These are phyloP conservation scores for Callospermophilus lateralis DNA, from an alignment of 2,113 vertebrate species.

Conservation along the genomic window DNA sequence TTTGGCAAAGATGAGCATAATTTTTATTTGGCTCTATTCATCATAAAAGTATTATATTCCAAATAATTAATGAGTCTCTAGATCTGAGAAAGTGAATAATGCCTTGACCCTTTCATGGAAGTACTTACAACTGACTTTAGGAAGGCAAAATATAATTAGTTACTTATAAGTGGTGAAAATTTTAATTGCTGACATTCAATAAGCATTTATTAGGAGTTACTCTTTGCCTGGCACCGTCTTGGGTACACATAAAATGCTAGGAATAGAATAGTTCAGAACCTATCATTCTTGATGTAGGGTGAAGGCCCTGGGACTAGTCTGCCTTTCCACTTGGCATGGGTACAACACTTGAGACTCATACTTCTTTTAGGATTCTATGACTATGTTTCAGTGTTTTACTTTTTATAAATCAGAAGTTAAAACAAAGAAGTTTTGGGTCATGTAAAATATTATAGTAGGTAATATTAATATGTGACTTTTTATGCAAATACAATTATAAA, in stretches of 20 bases:
- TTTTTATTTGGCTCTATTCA: neutral
- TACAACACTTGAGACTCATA: neutral
- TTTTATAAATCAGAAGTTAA: neutral
- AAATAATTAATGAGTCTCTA: neutral
- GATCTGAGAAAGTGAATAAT: neutral
- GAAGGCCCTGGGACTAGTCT: rapidly evolving
- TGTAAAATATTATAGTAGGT: neutral
- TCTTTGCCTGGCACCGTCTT: neutral
- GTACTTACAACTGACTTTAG: neutral
- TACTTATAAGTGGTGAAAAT: neutral
- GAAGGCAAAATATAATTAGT: neutral
- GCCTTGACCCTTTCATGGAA: neutral
- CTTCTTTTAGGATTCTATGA: neutral
- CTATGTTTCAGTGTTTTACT: neutral
- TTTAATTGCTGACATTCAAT: neutral
- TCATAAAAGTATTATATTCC: neutral
- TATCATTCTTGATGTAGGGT: neutral
- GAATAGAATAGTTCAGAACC: neutral
- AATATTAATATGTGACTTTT: neutral
- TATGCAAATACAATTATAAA: neutral
- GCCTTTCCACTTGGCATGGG: neutral
- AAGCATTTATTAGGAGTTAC: neutral
- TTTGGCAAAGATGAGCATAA: neutral
- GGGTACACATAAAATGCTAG: neutral
- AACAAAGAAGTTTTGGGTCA: neutral